Evolutionary conservation across 2,113 vertebrate species (phyloP), one percentile per base, ranked within the genome.

Genomic region (Nannospalax galili): DNA sequence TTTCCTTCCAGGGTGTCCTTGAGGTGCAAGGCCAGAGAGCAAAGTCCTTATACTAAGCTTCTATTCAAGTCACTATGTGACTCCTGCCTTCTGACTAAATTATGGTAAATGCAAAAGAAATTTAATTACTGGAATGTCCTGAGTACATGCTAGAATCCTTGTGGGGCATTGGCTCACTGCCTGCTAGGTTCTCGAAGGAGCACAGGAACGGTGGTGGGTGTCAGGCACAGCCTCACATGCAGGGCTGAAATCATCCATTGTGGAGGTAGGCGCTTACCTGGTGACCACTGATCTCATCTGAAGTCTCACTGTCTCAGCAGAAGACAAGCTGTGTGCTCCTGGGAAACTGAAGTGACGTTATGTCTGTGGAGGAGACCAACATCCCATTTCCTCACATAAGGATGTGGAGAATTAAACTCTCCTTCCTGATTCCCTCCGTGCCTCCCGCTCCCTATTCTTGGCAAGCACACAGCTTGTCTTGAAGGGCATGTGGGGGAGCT

Each of bases 11-110:
- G 6, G 48, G 48, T 52, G 48, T n/a, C n/a, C n/a, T n/a, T n/a
- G n/a, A n/a, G n/a, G 67, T 20, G 24, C 35, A 3, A 45, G 37
- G 30, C 22, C 1, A 15, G 5, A 30, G 1, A 15, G 2, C 7
- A 2, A 19, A 45, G 20, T 32, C 17, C 28, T 84, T 37, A 20
- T 12, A 15, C 45, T 48, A 32, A 67, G 28, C 9, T 22, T 48
- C 62, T 10, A 28, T 11, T 84, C 28, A 67, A 48, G 20, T 7
- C 9, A 28, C 26, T 30, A 40, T 4, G 40, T 67, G 17, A 16
- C 20, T 67, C 35, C 40, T 48, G 62, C 48, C 48, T 52, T 6
- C 11, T 52, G 48, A 52, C 48, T 52, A 11, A 52, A 52, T 10
- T 40, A 20, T 45, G 81, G 22, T 5, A 19, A 26, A 52, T 14